Base-by-base conservation (phyloP, 1,140 invertebrate genomes). In the Battus philenor region DNA sequence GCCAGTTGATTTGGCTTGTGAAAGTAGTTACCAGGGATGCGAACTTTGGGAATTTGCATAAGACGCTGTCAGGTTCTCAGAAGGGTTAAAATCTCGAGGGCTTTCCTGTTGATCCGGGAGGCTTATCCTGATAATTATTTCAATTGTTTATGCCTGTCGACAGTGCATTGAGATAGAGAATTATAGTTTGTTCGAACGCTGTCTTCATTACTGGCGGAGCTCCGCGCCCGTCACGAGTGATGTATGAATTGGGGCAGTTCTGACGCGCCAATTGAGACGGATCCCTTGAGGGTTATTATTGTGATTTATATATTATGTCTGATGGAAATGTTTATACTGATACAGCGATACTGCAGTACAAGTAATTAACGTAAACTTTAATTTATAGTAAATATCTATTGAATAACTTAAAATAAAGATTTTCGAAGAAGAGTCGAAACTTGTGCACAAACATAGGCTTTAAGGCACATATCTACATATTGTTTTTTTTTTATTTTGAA, bases 91-190 rank as follows among this genome's bases (percentile, higher is more conserved):
- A 76, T 73, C 77, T 79, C 75, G 52, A 75, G 80, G 80, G 76
- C 66, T 72, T 75, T 70, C 57, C 59, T 58, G 53, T 45, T 76
- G 73, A 80, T 80, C 78, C 72, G 47, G 62, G 57, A 61, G 68
- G 72, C 71, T 84, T 84, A 84, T 80, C 74, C 76, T 73, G 78
- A 80, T 84, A 84, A 84, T 84, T 84, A 84, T 84, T 84, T 84
- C 76, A 82, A 84, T 80, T 84, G 80, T 80, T 84, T 82, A 80
- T 81, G 76, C 74, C 72, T 77, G 80, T 82, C 80, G 73, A 80
- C 78, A 73, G 62, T 79, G 80, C 72, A 81, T 82, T 81, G 82
- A 82, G 69, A 82, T 82, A 61, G 78, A 65, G 75, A 70, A 82
- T 84, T 82, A 82, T 84, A 81, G 74, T 82, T 81, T 80, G 68